Conservation (phyloP, 1,140 invertebrate species). For the Frieseomelitta varia region DNA sequence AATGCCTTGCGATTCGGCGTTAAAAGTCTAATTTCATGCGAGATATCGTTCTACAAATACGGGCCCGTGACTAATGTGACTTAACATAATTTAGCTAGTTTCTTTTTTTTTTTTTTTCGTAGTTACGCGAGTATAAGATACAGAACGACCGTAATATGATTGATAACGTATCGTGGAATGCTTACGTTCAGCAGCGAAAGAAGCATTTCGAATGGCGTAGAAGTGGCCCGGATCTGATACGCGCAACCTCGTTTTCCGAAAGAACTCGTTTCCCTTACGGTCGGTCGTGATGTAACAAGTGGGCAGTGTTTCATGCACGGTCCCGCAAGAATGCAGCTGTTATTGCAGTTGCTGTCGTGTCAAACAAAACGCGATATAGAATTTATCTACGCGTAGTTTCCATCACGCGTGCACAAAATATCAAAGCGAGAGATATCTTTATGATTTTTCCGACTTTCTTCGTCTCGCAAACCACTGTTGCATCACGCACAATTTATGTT, state of each 20-base stretch:
- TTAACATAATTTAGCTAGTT: conserved; percentile 16
- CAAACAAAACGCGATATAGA: background rate
- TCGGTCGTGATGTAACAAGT: conserved; percentile 1
- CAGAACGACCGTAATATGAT: background rate
- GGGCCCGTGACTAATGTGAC: background rate
- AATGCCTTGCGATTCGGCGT: background rate
- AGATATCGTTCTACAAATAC: background rate
- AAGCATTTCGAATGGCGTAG: conserved; percentile 1
- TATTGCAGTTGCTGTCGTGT: background rate
- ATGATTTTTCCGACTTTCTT: background rate
- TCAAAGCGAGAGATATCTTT: background rate
- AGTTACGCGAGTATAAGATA: too few species aligned
- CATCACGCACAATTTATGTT: background rate
- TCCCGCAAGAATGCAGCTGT: conserved; percentile 7
- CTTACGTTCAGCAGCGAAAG: background rate
- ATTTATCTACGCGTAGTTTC: background rate
- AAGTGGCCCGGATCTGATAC: conserved; percentile 11
- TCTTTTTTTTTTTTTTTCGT: background rate
- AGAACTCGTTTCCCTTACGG: conserved; percentile 14
- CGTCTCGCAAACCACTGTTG: background rate
- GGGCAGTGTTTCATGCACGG: background rate
- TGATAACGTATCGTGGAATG: conserved; percentile 10
- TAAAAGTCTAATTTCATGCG: conserved; percentile 12
- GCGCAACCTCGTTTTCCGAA: conserved; percentile 10
- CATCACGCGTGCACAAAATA: background rate